Conservation (phyloP, 2,888 invertebrate species). For the Uropetala carovei region DNA sequence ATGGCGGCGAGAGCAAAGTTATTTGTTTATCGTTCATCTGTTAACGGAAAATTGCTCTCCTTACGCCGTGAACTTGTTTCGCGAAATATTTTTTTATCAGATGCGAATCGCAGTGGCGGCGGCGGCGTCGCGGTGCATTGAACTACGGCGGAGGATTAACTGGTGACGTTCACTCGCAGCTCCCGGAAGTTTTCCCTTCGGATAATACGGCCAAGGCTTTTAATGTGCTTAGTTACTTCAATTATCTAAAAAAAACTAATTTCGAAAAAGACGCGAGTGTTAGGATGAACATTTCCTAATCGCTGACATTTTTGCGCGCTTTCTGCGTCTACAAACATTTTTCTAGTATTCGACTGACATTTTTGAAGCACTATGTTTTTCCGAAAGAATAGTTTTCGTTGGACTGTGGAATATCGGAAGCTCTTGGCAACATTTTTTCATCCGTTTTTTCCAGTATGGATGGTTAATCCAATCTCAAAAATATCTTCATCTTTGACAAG, state of each 20-base stretch:
- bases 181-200: neutral
- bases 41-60: conserved; percentile 34
- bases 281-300: neutral
- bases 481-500: no score
- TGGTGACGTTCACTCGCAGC: neutral
- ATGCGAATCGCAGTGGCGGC: neutral
- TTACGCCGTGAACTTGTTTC: conserved; percentile 12
- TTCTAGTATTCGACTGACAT: no score
- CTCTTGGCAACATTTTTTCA: no score
- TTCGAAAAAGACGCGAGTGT: neutral
- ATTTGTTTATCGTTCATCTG: neutral
- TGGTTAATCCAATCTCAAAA: no score
- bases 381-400: no score
- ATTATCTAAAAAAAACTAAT: neutral
- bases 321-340: no score
- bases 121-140: neutral
- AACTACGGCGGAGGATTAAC: neutral
- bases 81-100: conserved; percentile 21
- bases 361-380: no score
- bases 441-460: no score
- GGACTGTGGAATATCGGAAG: no score
- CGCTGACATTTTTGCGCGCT: neutral
- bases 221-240: neutral
- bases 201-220: neutral
- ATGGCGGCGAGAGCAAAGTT: neutral